Conservation (phyloP, 2,888 invertebrate species). For the Anagyrus pseudococci region DNA sequence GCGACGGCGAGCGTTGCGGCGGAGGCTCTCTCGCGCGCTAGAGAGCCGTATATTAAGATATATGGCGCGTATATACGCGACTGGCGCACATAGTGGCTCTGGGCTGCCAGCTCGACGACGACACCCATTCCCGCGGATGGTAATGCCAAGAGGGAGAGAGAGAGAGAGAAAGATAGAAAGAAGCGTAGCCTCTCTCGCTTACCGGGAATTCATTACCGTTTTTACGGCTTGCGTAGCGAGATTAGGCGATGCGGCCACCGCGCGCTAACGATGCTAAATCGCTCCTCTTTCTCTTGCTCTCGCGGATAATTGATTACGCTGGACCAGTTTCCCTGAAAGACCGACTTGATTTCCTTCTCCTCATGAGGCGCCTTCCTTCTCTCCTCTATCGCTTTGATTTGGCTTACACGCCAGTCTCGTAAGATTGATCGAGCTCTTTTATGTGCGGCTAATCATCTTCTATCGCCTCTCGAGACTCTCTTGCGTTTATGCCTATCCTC, state of each 20-base stretch:
- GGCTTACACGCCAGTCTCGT: not conserved
- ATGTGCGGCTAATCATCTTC: conserved; percentile 10
- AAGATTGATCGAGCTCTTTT: conserved; percentile 1
- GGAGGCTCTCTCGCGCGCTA: conserved; percentile 20
- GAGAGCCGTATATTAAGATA: conserved; percentile 41
- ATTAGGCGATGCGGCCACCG: conserved; percentile 42
- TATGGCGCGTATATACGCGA: conserved; percentile 29
- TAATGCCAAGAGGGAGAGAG: too few species aligned
- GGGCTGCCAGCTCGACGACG: conserved; percentile 33
- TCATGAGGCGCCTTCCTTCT: too few species aligned
- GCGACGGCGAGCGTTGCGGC: conserved; percentile 38
- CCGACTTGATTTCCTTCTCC: too few species aligned
- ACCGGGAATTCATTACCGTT: conserved; percentile 51
- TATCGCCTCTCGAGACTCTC: too few species aligned
- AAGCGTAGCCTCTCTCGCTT: too few species aligned
- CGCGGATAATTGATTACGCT: too few species aligned
- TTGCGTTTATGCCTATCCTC: too few species aligned
- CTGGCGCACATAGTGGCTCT: not conserved
- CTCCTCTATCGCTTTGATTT: too few species aligned
- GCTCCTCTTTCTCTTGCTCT: conserved; percentile 4
- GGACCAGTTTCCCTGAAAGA: too few species aligned
- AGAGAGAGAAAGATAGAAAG: too few species aligned
- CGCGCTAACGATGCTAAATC: conserved; percentile 43
- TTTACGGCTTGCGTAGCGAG: conserved; percentile 47
- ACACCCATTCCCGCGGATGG: conserved; percentile 40